These are phyloP conservation scores for Andrena dorsata DNA, from an alignment of 2,888 invertebrate species.

Conservation along the genomic window DNA sequence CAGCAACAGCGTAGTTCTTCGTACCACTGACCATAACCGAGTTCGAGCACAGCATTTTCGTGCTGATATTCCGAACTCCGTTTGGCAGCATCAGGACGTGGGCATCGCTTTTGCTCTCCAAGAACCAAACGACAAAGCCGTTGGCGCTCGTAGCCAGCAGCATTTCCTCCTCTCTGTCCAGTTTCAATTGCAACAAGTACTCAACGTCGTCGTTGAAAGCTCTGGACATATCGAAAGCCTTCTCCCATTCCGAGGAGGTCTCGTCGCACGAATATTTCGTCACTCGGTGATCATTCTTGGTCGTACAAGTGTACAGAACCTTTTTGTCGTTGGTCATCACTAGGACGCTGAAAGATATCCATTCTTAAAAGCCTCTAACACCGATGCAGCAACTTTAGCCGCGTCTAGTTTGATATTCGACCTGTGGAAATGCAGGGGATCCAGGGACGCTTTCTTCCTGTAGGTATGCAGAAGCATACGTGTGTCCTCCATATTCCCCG, in stretches of 20 bases:
- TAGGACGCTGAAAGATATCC: slow-evolving; percentile 87
- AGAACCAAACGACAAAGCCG: slow-evolving; percentile 94
- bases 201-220: slow-evolving; percentile 91
- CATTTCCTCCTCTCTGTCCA: slow-evolving; percentile 93
- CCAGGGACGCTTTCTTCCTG: slow-evolving; percentile 86
- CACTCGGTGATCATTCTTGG: slow-evolving; percentile 87
- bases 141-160: slow-evolving; percentile 94
- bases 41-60: slow-evolving; percentile 95
- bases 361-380: not conserved
- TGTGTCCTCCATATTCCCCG: slow-evolving; percentile 92
- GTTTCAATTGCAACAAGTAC: slow-evolving; percentile 92
- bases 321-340: slow-evolving; percentile 89
- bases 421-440: slow-evolving; percentile 88
- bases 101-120: slow-evolving; percentile 87
- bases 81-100: slow-evolving; percentile 91
- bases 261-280: slow-evolving; percentile 85
- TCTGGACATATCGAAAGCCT: slow-evolving; percentile 88
- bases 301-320: slow-evolving; percentile 90
- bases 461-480: slow-evolving; percentile 89
- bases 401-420: slow-evolving; percentile 59
- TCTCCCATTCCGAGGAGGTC: slow-evolving; percentile 88
- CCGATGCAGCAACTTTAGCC: not conserved
- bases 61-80: slow-evolving; percentile 96
- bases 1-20: slow-evolving; percentile 96
- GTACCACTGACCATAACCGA: slow-evolving; percentile 96